These are phyloP conservation scores for Coendou prehensilis DNA, from an alignment of 2,797 vertebrate species.

Conservation along the genomic window DNA sequence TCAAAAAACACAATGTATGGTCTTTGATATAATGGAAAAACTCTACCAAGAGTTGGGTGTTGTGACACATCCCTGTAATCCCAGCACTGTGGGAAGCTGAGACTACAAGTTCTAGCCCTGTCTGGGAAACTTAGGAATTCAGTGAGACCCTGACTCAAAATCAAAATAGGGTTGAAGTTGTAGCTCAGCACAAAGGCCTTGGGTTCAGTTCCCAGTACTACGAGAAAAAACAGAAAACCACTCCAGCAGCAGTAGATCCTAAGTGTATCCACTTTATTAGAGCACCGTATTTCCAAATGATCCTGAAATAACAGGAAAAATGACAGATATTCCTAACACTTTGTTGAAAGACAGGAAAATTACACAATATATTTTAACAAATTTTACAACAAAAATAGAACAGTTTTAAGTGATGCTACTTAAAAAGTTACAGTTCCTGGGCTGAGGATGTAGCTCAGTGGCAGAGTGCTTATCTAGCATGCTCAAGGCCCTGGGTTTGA, in stretches of 20 bases:
- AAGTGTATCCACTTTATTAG: background rate
- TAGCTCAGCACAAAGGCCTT: background rate
- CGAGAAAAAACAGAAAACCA: background rate
- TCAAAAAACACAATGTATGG: background rate
- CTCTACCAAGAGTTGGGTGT: background rate
- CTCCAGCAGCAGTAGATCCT: background rate
- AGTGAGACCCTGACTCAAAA: background rate
- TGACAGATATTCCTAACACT: background rate
- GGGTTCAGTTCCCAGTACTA: background rate
- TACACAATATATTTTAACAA: background rate
- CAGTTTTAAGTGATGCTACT: background rate
- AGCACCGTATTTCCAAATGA: constrained; percentile 7
- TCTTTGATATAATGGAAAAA: background rate
- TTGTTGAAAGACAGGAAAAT: background rate
- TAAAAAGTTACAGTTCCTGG: background rate
- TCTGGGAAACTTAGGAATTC: background rate
- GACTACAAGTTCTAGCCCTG: background rate
- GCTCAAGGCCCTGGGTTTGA: background rate
- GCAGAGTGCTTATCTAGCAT: background rate
- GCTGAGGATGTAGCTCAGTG: background rate
- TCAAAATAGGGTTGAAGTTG: background rate
- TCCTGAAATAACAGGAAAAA: constrained; percentile 30
- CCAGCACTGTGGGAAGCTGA: background rate
- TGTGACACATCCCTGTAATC: background rate
- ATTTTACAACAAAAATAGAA: constrained; percentile 42